Evolutionary conservation across 2,797 vertebrate species (phyloP).

Genomic region (Sebastes hopkinsi): DNA sequence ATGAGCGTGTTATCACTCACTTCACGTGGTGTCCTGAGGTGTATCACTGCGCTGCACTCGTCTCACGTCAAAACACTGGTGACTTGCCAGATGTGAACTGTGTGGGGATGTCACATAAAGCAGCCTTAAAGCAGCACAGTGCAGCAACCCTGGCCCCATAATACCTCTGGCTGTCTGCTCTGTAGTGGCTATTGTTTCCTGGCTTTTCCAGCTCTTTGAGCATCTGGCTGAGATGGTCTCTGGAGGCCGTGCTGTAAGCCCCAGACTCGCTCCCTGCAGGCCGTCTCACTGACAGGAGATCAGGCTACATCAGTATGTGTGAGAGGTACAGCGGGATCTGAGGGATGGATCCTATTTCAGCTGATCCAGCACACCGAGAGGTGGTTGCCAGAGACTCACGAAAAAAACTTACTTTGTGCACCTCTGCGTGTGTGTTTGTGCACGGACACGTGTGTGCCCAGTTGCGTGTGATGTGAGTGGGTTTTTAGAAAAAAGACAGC

Average conservation of each 20-base stretch:
- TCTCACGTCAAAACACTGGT: slow-evolving; percentile 62
- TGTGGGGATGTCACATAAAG: slow-evolving; percentile 52
- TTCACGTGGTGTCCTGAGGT: slow-evolving; percentile 21
- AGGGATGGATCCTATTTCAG: slow-evolving; percentile 82
- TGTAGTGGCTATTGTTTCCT: slow-evolving; percentile 64
- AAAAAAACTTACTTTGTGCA: slow-evolving; percentile 61
- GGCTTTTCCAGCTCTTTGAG: slow-evolving; percentile 65
- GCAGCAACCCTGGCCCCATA: slow-evolving; percentile 21
- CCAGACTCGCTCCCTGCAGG: slow-evolving; percentile 69
- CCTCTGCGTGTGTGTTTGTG: slow-evolving; percentile 17
- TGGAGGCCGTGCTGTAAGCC: slow-evolving; percentile 67
- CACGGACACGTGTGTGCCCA: slow-evolving; percentile 28
- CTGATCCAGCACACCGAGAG: slow-evolving; percentile 80
- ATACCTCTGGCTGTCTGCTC: slow-evolving; percentile 32
- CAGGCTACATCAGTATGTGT: slow-evolving; percentile 81
- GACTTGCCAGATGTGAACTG: slow-evolving; percentile 53
- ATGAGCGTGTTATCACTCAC: background rate
- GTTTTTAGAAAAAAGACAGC: slow-evolving; percentile 65
- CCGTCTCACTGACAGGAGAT: slow-evolving; percentile 79
- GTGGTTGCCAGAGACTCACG: slow-evolving; percentile 61
- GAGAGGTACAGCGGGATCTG: slow-evolving; percentile 78
- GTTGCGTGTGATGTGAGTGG: slow-evolving; percentile 57
- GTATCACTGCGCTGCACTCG: slow-evolving; percentile 29
- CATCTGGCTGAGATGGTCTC: slow-evolving; percentile 69
- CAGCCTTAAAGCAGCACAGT: slow-evolving; percentile 17